Conservation (phyloP, 2,888 invertebrate genomes). For the Limnephilus marmoratus region DNA sequence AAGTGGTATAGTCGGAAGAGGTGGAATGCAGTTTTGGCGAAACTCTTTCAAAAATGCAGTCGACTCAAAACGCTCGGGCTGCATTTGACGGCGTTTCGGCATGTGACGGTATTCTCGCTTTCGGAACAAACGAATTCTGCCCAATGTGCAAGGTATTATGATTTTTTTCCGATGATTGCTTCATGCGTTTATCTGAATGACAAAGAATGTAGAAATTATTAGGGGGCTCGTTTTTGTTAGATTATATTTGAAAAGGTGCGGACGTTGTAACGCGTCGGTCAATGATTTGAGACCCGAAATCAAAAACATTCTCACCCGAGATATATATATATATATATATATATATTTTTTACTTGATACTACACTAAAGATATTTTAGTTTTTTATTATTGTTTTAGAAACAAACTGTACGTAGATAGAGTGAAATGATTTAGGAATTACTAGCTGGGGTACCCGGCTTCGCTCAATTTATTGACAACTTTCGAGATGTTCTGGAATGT, state of each 20-base stretch:
- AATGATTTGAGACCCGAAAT: not conserved
- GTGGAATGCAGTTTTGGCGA: not conserved
- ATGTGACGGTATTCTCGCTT: not conserved
- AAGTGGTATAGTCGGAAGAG: not conserved
- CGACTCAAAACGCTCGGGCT: not conserved
- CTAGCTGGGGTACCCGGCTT: no score
- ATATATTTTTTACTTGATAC: no score
- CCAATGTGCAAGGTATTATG: not conserved
- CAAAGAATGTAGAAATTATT: not conserved
- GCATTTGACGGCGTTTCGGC: not conserved
- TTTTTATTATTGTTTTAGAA: no score
- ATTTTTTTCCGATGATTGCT: not conserved
- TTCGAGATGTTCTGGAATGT: no score
- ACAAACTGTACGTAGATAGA: no score
- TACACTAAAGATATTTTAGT: no score
- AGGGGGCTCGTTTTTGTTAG: not conserved
- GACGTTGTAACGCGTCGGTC: not conserved
- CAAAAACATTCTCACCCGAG: not conserved
- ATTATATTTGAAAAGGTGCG: not conserved
- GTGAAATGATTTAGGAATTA: no score
- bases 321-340: no score
- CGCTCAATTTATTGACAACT: no score
- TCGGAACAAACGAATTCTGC: not conserved
- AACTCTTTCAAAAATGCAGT: not conserved
- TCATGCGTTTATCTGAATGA: not conserved